A percentile compares a stretch with the other conserved stretches of the same genome.
phyloP scores from a whole-genome alignment of 2,888 invertebrate genomes.

The Lithodes maja region DNA sequence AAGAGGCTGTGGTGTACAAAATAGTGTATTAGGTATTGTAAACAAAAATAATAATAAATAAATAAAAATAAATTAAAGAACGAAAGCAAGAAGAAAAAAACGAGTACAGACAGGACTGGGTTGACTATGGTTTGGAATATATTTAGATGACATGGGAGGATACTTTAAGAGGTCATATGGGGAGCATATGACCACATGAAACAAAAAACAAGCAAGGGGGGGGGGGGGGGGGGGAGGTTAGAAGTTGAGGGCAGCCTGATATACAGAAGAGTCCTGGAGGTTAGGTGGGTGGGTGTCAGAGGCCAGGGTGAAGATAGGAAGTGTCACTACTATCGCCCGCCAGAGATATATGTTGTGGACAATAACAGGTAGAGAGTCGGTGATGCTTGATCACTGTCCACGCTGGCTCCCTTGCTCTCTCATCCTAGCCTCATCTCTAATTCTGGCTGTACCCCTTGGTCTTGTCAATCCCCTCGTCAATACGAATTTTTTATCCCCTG shows the following conservation, averaged over 20 bases:
- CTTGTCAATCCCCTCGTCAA: not conserved
- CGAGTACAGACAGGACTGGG: too few relatives aligned
- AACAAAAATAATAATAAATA: too few relatives aligned
- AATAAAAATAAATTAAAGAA: too few relatives aligned
- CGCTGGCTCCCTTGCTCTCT: not conserved
- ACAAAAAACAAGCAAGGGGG: not conserved
- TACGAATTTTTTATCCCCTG: not conserved
- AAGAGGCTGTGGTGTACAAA: too few relatives aligned
- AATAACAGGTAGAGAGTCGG: not conserved
- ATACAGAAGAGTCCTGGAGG: not conserved
- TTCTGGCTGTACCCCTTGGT: not conserved
- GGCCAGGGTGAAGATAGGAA: not conserved
- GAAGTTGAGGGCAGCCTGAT: not conserved
- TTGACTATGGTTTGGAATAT: too few relatives aligned
- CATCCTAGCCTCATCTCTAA: not conserved
- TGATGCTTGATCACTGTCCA: not conserved
- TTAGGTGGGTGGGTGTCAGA: not conserved
- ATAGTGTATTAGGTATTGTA: too few relatives aligned
- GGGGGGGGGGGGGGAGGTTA: not conserved
- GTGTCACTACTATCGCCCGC: not conserved
- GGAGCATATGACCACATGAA: not conserved
- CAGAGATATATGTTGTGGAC: not conserved
- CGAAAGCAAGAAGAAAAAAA: too few relatives aligned
- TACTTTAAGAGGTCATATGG: not conserved
- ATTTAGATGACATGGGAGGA: too few relatives aligned